Evolutionary conservation across 1,140 invertebrate species (phyloP).

Genomic region (Brachionus paranguensis): DNA sequence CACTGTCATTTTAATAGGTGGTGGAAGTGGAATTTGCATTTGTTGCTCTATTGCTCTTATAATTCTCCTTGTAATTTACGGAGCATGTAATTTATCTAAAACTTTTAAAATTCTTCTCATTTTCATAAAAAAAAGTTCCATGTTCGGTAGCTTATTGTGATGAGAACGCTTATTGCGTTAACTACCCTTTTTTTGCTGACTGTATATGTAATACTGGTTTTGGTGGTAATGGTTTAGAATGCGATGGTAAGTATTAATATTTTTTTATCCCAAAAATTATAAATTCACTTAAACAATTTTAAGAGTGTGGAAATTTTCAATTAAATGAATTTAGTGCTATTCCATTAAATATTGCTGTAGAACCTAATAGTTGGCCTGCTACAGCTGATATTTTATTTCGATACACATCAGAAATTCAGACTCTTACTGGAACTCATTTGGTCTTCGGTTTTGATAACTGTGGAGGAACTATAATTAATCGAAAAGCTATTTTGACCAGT

Average conservation of each 20-base stretch:
- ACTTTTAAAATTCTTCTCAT: not conserved
- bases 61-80: not conserved
- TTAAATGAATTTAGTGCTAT: not conserved
- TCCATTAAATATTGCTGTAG: not conserved
- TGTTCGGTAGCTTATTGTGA: not conserved
- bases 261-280: not conserved
- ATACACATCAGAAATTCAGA: not conserved
- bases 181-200: not conserved
- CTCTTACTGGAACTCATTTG: not conserved
- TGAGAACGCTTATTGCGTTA: not conserved
- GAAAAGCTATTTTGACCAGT: not conserved
- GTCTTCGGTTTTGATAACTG: not conserved
- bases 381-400: constrained; percentile 4
- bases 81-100: not conserved
- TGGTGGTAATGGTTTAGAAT: not conserved
- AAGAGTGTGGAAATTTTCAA: not conserved
- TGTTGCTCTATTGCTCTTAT: not conserved
- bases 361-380: constrained; percentile 16
- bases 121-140: not conserved
- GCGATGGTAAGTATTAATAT: not conserved
- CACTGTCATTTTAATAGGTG: not conserved
- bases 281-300: not conserved
- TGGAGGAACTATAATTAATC: not conserved
- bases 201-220: not conserved
- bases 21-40: not conserved